Evolutionary conservation across 1,140 invertebrate genomes (phyloP), one percentile per base, ranked within the genome.

Genomic region (Nasonia longicornis): DNA sequence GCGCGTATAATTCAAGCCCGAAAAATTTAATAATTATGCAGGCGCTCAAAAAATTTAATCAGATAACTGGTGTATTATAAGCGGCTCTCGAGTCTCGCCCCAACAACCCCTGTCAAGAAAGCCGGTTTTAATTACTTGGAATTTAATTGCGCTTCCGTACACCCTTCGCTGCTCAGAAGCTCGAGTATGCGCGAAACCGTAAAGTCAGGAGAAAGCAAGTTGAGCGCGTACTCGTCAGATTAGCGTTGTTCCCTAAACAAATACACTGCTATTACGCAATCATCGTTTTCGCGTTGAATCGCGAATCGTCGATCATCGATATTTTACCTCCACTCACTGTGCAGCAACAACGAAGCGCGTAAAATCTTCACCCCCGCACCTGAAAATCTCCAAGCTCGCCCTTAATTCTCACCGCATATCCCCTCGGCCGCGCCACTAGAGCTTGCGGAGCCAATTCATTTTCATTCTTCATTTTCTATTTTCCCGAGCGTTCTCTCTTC

Each of bases 231-330:
- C 74, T 81, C 26, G 63, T 26, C 26, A 26, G 66, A 81, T 81
- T 85, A 83, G 83, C 82, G 83, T 83, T 84, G 86, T 85, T 87
- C 86, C 85, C 87, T 88, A 86, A 90, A 88, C 86, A 90, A 90
- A 90, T 90, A 88, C 87, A 87, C 88, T 6, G 31, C 31, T 88
- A 88, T 88, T 87, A 84, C 82, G 67, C 71, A 74, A 26, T 35
- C 31, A 72, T 72, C 45, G 14, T 74, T 74, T 58, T 63, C 16
- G 3, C 66, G 45, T 66, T 20, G 0, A 8, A 42, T 75, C 6
- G 38, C 26, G 4, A 35, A 26, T 75, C 31, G 14, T 75, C 3
- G 35, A 29, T 35, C 22, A 48, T 8, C 71, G 52, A 58, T 4
- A 58, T 58, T 20, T 58, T 20, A 58, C 52, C 20, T 20, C 14